Percentiles rank a stretch among this genome's conserved stretches.
Conservation (phyloP, 1,140 invertebrate genomes). For the Lineus longissimus region DNA sequence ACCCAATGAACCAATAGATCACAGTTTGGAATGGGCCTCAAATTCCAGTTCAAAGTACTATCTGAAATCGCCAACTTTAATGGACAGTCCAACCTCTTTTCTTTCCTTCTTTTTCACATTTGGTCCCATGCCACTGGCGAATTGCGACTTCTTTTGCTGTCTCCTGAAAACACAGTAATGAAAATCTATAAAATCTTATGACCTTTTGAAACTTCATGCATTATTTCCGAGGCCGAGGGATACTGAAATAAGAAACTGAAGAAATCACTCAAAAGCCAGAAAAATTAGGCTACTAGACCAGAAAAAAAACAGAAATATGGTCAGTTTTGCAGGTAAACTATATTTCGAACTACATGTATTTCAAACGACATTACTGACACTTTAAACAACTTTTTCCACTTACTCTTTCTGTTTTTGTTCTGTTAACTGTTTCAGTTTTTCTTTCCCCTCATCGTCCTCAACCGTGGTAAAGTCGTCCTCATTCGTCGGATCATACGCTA, state of each 20-base stretch:
- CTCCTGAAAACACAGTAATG: constrained; percentile 17
- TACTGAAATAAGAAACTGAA: too few relatives aligned
- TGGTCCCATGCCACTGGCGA: constrained; percentile 10
- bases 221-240: too few relatives aligned
- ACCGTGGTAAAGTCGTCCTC: constrained; percentile 30
- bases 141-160: constrained; percentile 19
- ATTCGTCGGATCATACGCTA: constrained; percentile 22
- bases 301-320: not conserved
- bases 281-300: not conserved
- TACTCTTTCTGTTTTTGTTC: constrained; percentile 33
- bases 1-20: too few relatives aligned
- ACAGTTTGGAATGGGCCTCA: too few relatives aligned
- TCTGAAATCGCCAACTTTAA: constrained; percentile 38
- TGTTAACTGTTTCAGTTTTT: constrained; percentile 15
- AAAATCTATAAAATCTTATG: not conserved
- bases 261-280: too few relatives aligned
- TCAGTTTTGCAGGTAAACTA: not conserved
- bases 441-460: constrained; percentile 26
- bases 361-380: not conserved
- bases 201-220: too few relatives aligned
- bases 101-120: constrained; percentile 11
- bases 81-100: constrained; percentile 34
- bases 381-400: not conserved
- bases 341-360: not conserved
- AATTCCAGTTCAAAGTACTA: constrained; percentile 10